Evolutionary conservation across 2,797 vertebrate species (phyloP).

Genomic region (Danio jaintianensis): DNA sequence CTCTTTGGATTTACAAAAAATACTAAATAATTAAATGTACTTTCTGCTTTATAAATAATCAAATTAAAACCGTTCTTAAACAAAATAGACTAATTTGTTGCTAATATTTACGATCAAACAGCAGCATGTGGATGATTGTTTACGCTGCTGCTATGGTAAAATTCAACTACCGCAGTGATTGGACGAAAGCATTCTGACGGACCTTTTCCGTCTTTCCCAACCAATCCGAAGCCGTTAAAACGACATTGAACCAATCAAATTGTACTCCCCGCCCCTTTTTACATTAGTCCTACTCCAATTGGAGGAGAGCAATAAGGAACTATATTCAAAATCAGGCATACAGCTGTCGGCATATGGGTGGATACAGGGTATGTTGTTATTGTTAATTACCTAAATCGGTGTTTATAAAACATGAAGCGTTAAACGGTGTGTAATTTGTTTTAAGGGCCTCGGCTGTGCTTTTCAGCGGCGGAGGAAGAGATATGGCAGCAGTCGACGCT

Average conservation of each 20-base stretch:
- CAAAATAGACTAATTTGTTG: neutral
- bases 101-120: neutral
- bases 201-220: neutral
- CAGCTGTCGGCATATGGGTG: constrained; percentile 38
- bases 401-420: neutral
- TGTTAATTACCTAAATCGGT: neutral
- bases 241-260: constrained; percentile 48
- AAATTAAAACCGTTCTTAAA: neutral
- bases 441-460: constrained; percentile 45
- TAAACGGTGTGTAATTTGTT: constrained; percentile 11
- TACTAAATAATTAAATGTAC: no score
- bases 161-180: constrained; percentile 19
- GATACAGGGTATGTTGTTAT: constrained; percentile 50
- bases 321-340: constrained; percentile 56
- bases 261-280: neutral
- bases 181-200: neutral
- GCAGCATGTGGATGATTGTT: neutral
- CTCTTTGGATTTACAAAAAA: no score
- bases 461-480: constrained; percentile 67
- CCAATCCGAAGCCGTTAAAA: no score
- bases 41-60: no score
- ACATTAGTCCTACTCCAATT: constrained; percentile 41
- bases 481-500: constrained; percentile 63
- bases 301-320: constrained; percentile 37
- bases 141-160: constrained; percentile 53